Evolutionary conservation across 2,888 invertebrate genomes (phyloP), one percentile per base, ranked within the genome.

Genomic region (Monopis laevigella): DNA sequence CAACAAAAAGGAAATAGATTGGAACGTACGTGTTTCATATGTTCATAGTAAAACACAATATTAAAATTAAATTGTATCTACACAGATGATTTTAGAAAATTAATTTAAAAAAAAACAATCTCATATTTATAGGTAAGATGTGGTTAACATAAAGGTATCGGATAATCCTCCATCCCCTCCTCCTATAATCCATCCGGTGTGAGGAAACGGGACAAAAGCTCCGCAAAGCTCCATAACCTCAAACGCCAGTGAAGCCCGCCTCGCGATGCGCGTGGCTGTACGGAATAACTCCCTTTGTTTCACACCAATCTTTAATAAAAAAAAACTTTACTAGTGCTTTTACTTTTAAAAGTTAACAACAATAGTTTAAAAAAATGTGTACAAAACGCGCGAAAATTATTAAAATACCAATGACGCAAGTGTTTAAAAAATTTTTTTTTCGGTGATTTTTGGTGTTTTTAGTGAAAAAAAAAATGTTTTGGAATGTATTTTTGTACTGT

Each of bases 241-340:
- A 21, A 21, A 32, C 43, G 62, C 57, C 66, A 75, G 74, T 73
- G 65, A 50, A 58, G 54, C 49, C 58, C 57, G 51, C 58, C 53
- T 53, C 60, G 66, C 50, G 48, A 49, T 46, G 62, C 46, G 48
- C 21, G 19, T 16, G 21, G 2, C 21, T 16, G 21, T n/a, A n/a
- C n/a, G n/a, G n/a, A n/a, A n/a, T n/a, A n/a, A n/a, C 29, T 5
- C 24, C 6, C 24, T 16, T 32, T 32, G 32, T 32, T 32, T 32
- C 14, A 11, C n/a, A n/a, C n/a, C n/a, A n/a, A n/a, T n/a, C n/a
- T n/a, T n/a, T n/a, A n/a, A n/a, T n/a, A n/a, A n/a, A n/a, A n/a
- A n/a, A n/a, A n/a, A n/a, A n/a, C n/a, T n/a, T n/a, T n/a, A n/a
- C n/a, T n/a, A n/a, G n/a, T n/a, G n/a, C n/a, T n/a, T n/a, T n/a